Conservation (phyloP, 1,140 invertebrate species). For the Chelonus insularis region DNA sequence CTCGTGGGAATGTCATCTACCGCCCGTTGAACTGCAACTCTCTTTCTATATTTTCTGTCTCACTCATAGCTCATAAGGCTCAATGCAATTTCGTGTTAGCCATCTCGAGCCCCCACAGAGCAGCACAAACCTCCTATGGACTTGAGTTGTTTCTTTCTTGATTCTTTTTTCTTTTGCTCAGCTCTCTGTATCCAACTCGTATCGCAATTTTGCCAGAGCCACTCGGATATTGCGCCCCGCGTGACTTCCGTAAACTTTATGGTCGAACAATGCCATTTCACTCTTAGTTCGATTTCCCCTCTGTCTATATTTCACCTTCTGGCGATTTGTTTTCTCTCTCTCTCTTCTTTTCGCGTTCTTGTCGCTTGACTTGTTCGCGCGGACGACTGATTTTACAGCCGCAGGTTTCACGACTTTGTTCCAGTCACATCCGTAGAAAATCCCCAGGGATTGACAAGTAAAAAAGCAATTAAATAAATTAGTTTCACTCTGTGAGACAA, state of each 20-base stretch:
- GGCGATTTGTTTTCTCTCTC: background rate
- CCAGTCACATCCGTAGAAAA: background rate
- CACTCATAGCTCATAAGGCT: background rate
- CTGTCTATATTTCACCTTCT: constrained; percentile 9
- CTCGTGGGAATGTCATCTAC: constrained; percentile 9
- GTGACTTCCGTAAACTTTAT: constrained; percentile 22
- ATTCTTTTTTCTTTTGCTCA: background rate
- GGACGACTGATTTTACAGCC: background rate
- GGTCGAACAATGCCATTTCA: constrained; percentile 16
- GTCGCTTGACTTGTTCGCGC: background rate
- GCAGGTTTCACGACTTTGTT: background rate
- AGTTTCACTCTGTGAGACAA: no score
- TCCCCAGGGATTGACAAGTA: background rate
- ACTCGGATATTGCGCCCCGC: constrained; percentile 19
- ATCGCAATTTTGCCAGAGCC: constrained; percentile 10
- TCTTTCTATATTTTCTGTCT: background rate
- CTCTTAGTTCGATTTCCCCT: constrained; percentile 2
- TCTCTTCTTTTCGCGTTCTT: background rate
- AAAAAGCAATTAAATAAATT: background rate
- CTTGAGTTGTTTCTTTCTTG: background rate
- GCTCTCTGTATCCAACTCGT: constrained; percentile 1
- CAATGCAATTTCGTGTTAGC: constrained; percentile 4
- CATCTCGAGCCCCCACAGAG: background rate
- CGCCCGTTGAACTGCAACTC: constrained; percentile 4
- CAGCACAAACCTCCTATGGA: background rate